These are phyloP conservation scores for Rapana venosa DNA, from an alignment of 2,888 invertebrate species.

Conservation along the genomic window DNA sequence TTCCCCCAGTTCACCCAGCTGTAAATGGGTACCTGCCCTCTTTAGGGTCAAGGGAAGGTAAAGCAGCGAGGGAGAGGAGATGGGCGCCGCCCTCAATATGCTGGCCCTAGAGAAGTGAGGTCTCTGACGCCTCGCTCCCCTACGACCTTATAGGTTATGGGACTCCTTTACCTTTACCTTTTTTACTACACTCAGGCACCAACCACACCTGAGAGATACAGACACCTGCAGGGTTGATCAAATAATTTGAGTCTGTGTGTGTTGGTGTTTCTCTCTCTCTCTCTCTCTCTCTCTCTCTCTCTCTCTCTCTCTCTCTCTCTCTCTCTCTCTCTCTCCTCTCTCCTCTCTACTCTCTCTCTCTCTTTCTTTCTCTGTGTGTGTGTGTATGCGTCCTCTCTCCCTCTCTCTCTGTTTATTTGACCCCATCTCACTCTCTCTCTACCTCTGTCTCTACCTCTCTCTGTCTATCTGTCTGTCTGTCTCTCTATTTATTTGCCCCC, in stretches of 20 bases:
- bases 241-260: not conserved
- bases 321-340: not conserved
- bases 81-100: no score
- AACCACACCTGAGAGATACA: no score
- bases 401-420: slow-evolving; percentile 38
- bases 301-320: not conserved
- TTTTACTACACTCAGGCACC: no score
- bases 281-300: not conserved
- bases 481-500: slow-evolving; percentile 23
- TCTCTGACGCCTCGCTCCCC: no score
- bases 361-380: not conserved
- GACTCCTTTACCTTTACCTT: no score
- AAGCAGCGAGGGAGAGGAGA: no score
- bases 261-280: not conserved
- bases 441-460: slow-evolving; percentile 34
- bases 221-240: no score
- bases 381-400: slow-evolving; percentile 24
- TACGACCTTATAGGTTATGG: no score
- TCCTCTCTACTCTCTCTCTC: not conserved
- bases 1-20: no score
- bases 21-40: no score
- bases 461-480: slow-evolving; percentile 27
- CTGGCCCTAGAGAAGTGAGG: no score
- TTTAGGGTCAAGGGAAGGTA: no score
- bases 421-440: slow-evolving; percentile 41